Evolutionary conservation across 2,113 vertebrate genomes (phyloP), one percentile per base, ranked within the genome.

Genomic region (Numida meleagris): DNA sequence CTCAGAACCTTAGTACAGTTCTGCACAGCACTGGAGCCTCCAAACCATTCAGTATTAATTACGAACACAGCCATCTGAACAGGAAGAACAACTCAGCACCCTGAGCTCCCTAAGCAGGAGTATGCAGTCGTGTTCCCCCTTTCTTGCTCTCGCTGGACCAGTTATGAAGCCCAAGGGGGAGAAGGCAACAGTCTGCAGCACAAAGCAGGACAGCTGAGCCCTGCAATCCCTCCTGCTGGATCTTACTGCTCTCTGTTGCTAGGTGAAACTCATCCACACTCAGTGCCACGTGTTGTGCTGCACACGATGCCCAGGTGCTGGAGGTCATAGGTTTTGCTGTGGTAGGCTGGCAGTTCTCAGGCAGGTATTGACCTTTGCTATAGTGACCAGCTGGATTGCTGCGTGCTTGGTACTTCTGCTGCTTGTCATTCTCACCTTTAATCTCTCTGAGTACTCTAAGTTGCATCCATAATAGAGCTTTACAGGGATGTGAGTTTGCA

Each of bases 231-330:
- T 14, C 76, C 19, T 1, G 2, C 42, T 10, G 36, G 9, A 4
- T 18, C 50, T 4, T 27, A 24, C 29, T 21, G 9, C 19, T 36
- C 21, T 9, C 31, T 33, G 1, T 20, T 33, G 48, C 57, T 21
- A 8, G 31, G 11, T 18, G 34, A 14, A 25, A 11, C 10, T 8
- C 7, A 33, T 6, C 65, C 29, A 5, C 24, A 2, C 62, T 4
- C 3, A 1, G 25, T 10, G 24, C 10, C 36, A 3, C 13, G 0
- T 2, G 10, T 36, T 15, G 31, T 6, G 58, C 7, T 20, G 9
- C 25, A 3, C 8, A 3, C 63, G 6, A 4, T 42, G 40, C 62
- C 19, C 1, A 31, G 46, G 15, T 3, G 42, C 42, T 33, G 43
- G 4, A 38, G 18, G 5, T 0, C 8, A 29, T 9, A 7, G 25